Evolutionary conservation across 1,140 invertebrate genomes (phyloP).

Genomic region (Holotrichia oblita): DNA sequence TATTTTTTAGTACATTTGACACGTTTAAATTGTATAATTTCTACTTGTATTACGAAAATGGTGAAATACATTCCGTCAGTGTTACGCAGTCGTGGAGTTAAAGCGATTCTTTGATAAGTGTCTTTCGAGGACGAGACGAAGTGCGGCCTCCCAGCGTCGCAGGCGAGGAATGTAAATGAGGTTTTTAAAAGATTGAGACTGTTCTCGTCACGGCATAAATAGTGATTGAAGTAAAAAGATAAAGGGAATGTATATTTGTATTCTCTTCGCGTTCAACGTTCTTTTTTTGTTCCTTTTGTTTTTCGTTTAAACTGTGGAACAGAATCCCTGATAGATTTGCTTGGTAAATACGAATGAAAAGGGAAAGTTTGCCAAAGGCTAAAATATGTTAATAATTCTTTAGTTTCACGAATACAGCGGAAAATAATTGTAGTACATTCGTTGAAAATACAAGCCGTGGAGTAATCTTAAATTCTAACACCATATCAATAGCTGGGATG

Average conservation of each 20-base stretch:
- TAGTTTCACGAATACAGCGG: too few relatives aligned
- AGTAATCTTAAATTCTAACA: too few relatives aligned
- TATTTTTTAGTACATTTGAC: too few relatives aligned
- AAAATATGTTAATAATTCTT: too few relatives aligned
- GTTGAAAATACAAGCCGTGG: too few relatives aligned
- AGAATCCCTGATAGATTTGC: too few relatives aligned
- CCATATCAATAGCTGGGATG: too few relatives aligned
- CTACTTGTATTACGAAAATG: slow-evolving; percentile 8
- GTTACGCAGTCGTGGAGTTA: background rate
- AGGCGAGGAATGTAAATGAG: slow-evolving; percentile 11
- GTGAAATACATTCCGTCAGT: background rate
- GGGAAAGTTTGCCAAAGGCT: too few relatives aligned
- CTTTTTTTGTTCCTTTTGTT: background rate
- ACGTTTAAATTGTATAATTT: background rate
- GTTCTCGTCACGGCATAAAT: slow-evolving; percentile 26
- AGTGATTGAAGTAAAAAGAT: slow-evolving; percentile 28
- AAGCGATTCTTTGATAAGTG: slow-evolving; percentile 7
- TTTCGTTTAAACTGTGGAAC: too few relatives aligned
- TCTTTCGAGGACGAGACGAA: background rate
- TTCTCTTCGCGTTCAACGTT: slow-evolving; percentile 22
- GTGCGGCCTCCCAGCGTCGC: background rate
- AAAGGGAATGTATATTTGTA: background rate
- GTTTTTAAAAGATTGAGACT: slow-evolving; percentile 36
- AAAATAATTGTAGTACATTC: too few relatives aligned
- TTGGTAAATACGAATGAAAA: too few relatives aligned